Percentiles rank a stretch among this genome's conserved stretches.
These are phyloP conservation scores for Tychaedon coryphoeus DNA, from an alignment of 2,113 vertebrate genomes.

Conservation along the genomic window DNA sequence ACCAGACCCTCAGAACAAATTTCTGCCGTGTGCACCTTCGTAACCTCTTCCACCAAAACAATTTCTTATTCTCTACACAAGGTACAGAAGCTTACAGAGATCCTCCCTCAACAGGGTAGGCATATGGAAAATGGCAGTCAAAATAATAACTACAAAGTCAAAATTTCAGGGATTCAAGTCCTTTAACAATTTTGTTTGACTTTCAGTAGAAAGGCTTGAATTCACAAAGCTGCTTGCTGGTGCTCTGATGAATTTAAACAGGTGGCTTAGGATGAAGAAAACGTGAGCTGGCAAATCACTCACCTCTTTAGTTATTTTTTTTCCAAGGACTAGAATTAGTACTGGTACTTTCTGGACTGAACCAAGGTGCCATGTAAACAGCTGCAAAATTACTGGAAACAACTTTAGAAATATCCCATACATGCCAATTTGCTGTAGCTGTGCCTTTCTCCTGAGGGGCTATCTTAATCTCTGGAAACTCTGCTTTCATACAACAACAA, in stretches of 20 bases:
- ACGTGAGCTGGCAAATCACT: background rate
- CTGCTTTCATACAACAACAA: background rate
- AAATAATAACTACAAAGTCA: background rate
- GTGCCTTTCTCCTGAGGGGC: background rate
- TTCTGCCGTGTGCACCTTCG: background rate
- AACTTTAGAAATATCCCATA: background rate
- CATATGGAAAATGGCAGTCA: background rate
- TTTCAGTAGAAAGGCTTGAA: background rate
- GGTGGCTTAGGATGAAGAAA: background rate
- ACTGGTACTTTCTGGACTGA: background rate
- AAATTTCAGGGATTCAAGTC: background rate
- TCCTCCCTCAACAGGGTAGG: background rate
- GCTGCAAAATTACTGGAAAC: background rate
- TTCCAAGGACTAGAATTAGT: background rate
- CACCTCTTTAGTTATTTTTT: background rate
- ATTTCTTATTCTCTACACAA: background rate
- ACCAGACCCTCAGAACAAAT: background rate
- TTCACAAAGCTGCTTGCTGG: background rate
- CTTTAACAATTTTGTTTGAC: background rate
- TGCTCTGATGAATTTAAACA: background rate
- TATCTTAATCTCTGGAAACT: background rate
- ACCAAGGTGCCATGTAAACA: background rate
- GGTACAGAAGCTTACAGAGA: background rate
- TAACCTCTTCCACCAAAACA: background rate
- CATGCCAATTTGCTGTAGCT: background rate